Percentiles rank a stretch among this genome's conserved stretches.
These are phyloP conservation scores for Bufo gargarizans DNA, from an alignment of 2,113 vertebrate genomes.

Conservation along the genomic window DNA sequence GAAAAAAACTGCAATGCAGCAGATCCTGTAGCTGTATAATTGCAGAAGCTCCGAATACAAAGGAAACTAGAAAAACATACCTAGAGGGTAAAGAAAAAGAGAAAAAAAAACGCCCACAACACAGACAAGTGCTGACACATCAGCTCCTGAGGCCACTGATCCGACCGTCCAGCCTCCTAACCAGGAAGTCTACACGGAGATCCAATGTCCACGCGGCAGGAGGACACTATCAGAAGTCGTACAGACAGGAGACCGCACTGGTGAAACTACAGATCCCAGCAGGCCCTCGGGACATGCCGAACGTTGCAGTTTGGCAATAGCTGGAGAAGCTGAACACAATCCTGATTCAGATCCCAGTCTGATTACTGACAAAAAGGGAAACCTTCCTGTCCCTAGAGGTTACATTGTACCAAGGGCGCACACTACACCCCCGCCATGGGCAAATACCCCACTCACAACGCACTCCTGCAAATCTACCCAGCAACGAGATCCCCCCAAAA, in stretches of 20 bases:
- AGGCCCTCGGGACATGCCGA: background rate
- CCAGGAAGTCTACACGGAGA: constrained; percentile 9
- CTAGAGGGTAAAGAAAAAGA: constrained; percentile 38
- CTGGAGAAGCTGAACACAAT: background rate
- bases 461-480: background rate
- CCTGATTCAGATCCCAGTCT: no score
- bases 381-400: background rate
- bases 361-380: no score
- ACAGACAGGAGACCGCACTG: background rate
- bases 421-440: background rate
- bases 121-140: constrained; percentile 45
- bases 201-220: background rate
- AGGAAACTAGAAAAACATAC: constrained; percentile 38
- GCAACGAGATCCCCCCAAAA: background rate
- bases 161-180: background rate
- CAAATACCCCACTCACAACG: background rate
- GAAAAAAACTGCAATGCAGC: no score
- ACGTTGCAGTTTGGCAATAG: background rate
- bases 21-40: background rate
- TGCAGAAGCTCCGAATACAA: constrained; percentile 13
- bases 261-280: no score
- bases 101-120: background rate
- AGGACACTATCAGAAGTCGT: background rate
- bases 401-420: background rate
- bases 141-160: constrained; percentile 8